Evolutionary conservation across 1,140 invertebrate species (phyloP).

Genomic region (Trissolcus basalis): DNA sequence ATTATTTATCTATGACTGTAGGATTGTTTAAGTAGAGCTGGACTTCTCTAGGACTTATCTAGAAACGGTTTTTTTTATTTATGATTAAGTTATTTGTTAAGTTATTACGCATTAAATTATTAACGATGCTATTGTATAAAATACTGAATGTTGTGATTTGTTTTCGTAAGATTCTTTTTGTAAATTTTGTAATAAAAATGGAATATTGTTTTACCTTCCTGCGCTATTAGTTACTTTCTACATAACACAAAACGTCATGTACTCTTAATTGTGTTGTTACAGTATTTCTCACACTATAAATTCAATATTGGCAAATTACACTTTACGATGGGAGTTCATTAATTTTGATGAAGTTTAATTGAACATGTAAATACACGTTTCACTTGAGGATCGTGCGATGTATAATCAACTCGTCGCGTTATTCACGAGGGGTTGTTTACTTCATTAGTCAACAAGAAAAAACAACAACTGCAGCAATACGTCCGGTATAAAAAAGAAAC

Average conservation of each 20-base stretch:
- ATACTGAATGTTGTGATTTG: conserved; percentile 38
- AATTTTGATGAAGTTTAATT: no score
- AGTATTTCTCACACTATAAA: background rate
- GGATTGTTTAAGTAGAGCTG: no score
- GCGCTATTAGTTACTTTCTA: background rate
- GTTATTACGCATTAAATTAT: conserved; percentile 35
- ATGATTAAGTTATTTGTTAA: conserved; percentile 42
- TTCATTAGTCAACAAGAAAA: conserved; percentile 16
- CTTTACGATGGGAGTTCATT: no score
- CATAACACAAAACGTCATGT: background rate
- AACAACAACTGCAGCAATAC: background rate
- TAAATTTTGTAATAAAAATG: conserved; percentile 69
- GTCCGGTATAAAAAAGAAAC: conserved; percentile 58
- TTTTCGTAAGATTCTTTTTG: conserved; percentile 59
- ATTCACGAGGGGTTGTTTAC: conserved; percentile 6
- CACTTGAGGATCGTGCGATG: no score
- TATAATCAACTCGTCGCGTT: no score
- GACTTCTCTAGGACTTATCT: no score
- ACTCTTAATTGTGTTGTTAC: conserved; percentile 6
- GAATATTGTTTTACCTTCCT: conserved; percentile 12
- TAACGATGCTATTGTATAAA: conserved; percentile 12
- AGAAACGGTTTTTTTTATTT: conserved; percentile 19
- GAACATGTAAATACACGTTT: no score
- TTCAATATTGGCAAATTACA: background rate
- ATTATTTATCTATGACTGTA: conserved; percentile 13